Conservation (phyloP, 2,797 vertebrate genomes). For the Propithecus perrieri region DNA sequence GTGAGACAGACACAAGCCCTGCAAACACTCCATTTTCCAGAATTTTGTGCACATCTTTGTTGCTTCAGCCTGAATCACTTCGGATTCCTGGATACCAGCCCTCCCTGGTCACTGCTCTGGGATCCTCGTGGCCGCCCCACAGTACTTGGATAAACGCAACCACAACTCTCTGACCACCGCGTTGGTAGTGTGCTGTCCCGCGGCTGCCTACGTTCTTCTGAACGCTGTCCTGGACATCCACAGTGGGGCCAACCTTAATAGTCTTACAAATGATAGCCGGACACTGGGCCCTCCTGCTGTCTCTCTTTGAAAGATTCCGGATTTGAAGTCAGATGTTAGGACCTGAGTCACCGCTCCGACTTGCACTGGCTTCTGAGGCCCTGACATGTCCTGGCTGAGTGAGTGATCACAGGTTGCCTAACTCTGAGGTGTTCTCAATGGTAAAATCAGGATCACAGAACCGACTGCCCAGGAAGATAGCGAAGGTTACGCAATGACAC, state of each 20-base stretch:
- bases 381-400: background rate
- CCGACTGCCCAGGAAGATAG: accelerated
- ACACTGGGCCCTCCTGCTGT: accelerated
- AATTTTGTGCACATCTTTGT: too few relatives aligned
- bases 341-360: background rate
- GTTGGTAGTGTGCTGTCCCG: background rate
- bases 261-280: background rate
- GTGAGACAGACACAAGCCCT: background rate
- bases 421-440: accelerated
- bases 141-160: too few relatives aligned
- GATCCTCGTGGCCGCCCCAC: accelerated
- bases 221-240: background rate
- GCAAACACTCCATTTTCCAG: accelerated
- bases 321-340: background rate
- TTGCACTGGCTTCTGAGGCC: accelerated
- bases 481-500: accelerated
- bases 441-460: background rate
- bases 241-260: background rate
- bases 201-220: background rate
- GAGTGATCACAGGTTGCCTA: too few relatives aligned
- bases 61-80: background rate
- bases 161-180: too few relatives aligned
- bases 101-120: accelerated
- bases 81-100: background rate
- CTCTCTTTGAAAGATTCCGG: background rate